phyloP scores from a whole-genome alignment of 1,140 invertebrate species.

The Papilio dardanus region DNA sequence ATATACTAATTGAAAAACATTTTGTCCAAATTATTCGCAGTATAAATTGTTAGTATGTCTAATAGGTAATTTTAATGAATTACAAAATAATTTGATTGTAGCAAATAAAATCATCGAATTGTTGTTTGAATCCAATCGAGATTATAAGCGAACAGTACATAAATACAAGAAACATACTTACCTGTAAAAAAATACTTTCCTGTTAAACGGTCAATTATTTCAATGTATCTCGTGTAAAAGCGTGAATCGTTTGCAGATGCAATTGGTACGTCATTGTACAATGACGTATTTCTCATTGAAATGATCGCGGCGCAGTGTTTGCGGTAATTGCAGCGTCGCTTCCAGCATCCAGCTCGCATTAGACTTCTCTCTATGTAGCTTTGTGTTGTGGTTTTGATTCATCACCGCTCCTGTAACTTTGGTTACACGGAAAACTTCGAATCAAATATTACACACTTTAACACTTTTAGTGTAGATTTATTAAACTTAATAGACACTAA shows the following conservation, averaged over 20 bases:
- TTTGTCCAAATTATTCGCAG: too few relatives aligned
- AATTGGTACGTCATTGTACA: neutral
- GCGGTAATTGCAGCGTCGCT: slow-evolving; percentile 6
- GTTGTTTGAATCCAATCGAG: too few relatives aligned
- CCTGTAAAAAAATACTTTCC: too few relatives aligned
- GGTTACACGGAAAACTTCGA: neutral
- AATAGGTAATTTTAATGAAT: too few relatives aligned
- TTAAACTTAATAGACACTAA: neutral
- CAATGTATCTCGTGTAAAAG: neutral
- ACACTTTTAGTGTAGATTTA: neutral
- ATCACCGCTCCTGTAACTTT: neutral
- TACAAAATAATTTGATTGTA: too few relatives aligned
- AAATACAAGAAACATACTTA: too few relatives aligned
- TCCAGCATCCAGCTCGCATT: neutral
- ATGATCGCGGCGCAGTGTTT: slow-evolving; percentile 1
- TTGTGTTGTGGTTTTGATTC: slow-evolving; percentile 18
- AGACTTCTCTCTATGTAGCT: neutral
- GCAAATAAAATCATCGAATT: too few relatives aligned
- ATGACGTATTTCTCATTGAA: neutral
- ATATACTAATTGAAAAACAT: too few relatives aligned
- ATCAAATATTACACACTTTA: neutral
- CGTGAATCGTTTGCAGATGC: neutral
- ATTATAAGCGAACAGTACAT: too few relatives aligned
- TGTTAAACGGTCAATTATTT: too few relatives aligned
- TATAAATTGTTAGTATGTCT: too few relatives aligned